Conservation (phyloP, 2,797 vertebrate species). For the Enteromius viviparus region DNA sequence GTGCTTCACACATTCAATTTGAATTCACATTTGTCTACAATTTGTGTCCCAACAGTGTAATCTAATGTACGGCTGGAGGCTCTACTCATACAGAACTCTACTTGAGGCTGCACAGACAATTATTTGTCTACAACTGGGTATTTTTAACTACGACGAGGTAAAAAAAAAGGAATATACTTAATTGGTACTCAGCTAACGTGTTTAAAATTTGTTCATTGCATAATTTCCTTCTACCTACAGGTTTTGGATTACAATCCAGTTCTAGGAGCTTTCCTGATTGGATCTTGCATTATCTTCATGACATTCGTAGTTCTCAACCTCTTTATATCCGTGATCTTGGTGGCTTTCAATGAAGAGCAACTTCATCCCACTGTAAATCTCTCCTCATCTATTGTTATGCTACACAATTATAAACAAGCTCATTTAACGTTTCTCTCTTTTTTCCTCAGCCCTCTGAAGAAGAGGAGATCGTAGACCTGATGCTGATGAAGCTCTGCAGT, state of each 20-base stretch:
- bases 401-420: neutral
- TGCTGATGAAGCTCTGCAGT: constrained; percentile 88
- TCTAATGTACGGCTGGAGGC: constrained; percentile 93
- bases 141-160: constrained; percentile 98
- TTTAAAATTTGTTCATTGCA: constrained; percentile 2
- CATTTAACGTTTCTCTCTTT: constrained; percentile 34
- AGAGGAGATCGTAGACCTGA: constrained; percentile 89
- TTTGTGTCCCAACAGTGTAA: constrained; percentile 80
- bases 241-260: constrained; percentile 91
- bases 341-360: constrained; percentile 94
- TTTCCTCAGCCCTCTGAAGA: constrained; percentile 87
- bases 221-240: constrained; percentile 67
- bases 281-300: constrained; percentile 96
- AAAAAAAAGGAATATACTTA: constrained; percentile 12
- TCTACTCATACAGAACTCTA: constrained; percentile 90
- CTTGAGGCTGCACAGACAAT: constrained; percentile 88
- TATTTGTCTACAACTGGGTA: constrained; percentile 92
- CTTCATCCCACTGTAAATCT: constrained; percentile 71
- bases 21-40: neutral
- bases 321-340: constrained; percentile 95
- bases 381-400: neutral
- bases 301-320: constrained; percentile 96
- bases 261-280: constrained; percentile 90
- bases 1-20: neutral
- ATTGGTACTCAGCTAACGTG: neutral